Evolutionary conservation across 1,140 invertebrate species (phyloP), one percentile per base, ranked within the genome.

Genomic region (Drosophila leontia): DNA sequence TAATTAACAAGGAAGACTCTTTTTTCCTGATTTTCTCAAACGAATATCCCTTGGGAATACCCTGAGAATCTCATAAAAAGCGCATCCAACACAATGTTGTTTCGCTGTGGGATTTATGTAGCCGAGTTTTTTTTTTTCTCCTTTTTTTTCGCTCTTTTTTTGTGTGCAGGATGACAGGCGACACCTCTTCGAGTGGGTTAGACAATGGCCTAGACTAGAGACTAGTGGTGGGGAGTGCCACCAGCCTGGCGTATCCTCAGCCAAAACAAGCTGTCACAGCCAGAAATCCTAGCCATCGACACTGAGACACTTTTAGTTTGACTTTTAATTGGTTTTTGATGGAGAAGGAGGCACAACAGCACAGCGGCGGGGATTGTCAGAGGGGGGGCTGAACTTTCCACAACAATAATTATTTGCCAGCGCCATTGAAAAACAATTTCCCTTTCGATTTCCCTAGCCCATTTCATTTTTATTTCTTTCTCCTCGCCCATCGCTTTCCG

Each of bases 341-440:
- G 63, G 67, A 55, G 63, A 63, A 55, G 32, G 37, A 26, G 45
- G 11, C 64, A 34, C 19, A 26, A 4, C 13, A 72, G 51, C 26
- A 35, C 48, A 29, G 13, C 11, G 45, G n/a, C 42, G n/a, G n/a
- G 19, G 6, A 23, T 32, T 34, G 50, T 11, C n/a, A 11, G 17
- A 12, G 17, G 3, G 29, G 11, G 11, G 13, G 15, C n/a, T 23
- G 19, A 41, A 74, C 47, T 76, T 59, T 75, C 26, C 77, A 79
- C 44, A 79, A 80, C 35, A 84, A 88, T 84, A 88, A 90, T 90
- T 88, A 90, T 90, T 91, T 91, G 65, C 87, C 84, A 81, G 74
- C 70, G 74, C 70, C 69, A 91, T 91, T 91, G 88, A 83, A 91
- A 84, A 87, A 78, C 80, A 83, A 91, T 91, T 91, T 91, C 87